Evolutionary conservation across 2,888 invertebrate genomes (phyloP).

Genomic region (Octodonta nipae): DNA sequence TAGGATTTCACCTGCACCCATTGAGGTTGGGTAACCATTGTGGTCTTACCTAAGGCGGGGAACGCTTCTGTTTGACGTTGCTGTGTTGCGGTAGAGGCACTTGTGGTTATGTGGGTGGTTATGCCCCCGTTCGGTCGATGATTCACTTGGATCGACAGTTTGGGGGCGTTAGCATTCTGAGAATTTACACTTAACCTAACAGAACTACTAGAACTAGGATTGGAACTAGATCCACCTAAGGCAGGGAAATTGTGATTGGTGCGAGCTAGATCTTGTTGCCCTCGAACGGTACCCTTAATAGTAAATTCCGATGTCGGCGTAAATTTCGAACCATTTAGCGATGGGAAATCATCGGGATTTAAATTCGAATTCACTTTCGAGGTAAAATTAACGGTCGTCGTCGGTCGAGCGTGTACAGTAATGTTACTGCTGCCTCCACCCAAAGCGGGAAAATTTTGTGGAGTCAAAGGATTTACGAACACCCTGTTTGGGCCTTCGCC

Average conservation of each 20-base stretch:
- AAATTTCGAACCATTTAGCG: slow-evolving; percentile 19
- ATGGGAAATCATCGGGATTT: slow-evolving; percentile 30
- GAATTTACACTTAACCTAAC: slow-evolving; percentile 30
- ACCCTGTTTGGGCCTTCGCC: slow-evolving; percentile 19
- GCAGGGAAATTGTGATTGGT: slow-evolving; percentile 61
- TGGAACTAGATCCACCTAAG: slow-evolving; percentile 33
- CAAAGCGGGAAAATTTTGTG: slow-evolving; percentile 48
- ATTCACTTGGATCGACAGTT: slow-evolving; percentile 44
- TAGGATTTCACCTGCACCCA: slow-evolving; percentile 48
- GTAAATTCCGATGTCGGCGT: slow-evolving; percentile 32
- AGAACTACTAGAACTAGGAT: slow-evolving; percentile 30
- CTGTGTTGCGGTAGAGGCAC: slow-evolving; percentile 21
- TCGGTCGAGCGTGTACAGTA: slow-evolving; percentile 18
- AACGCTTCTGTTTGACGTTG: slow-evolving; percentile 29
- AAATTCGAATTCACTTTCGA: slow-evolving; percentile 26
- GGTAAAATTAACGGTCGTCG: slow-evolving; percentile 28
- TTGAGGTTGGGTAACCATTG: slow-evolving; percentile 33
- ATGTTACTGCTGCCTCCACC: slow-evolving; percentile 28
- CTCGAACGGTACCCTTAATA: slow-evolving; percentile 41
- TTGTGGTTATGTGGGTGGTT: slow-evolving; percentile 36
- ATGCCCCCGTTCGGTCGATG: slow-evolving; percentile 39
- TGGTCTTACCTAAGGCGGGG: slow-evolving; percentile 32
- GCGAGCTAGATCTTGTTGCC: slow-evolving; percentile 34
- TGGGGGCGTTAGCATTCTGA: slow-evolving; percentile 33
- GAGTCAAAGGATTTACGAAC: slow-evolving; percentile 42